Base-by-base conservation (phyloP, 2,113 vertebrate genomes). In the Alouatta palliata region DNA sequence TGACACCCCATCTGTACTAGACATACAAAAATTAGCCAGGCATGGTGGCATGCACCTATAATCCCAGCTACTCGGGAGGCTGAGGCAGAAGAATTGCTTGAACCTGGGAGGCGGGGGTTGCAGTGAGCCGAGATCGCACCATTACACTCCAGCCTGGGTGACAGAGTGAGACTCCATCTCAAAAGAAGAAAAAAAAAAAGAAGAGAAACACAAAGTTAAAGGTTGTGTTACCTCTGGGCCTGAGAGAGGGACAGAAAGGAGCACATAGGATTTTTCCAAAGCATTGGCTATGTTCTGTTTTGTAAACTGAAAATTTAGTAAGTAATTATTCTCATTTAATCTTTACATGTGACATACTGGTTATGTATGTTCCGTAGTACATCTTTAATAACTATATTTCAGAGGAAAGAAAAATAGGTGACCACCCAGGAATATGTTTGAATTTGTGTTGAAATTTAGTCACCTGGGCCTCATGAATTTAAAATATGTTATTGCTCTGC, bases 391-490 rank as follows among this genome's bases (percentile, higher is more conserved):
- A 79, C 79, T 56, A 58, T 68, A 91, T 87, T 83, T 76, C 45
- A 82, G 83, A 91, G 35, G 43, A 71, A 85, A 94, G 85, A 56
- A 88, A 92, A 95, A 84, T 47, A 45, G 66, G 37, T 16, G 76
- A 13, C 16, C 35, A 77, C 37, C 45, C 40, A 83, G 68, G 52
- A 92, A 85, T 71, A 43, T 89, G n/a, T 85, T 92, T 89, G 80
- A 84, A 84, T 84, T 70, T 64, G n/a, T 73, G 20, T 58, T 95
- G 90, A 95, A 80, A 80, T 77, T 52, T 35, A 77, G 40, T 85
- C 68, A 89, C 73, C 27, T 56, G 20, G 76, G 40, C 49, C 47
- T 17, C 5, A 20, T 52, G 30, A 79, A 79, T 90, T 85, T 79
- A 80, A 93, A 75, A 82, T 83, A 23, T 66, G 4, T 91, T 61